A percentile compares a stretch with the other conserved stretches of the same genome.
Conservation (phyloP, 30 jellyfish, hydroid and myxozoan genomes). For the Hydra vulgaris region DNA sequence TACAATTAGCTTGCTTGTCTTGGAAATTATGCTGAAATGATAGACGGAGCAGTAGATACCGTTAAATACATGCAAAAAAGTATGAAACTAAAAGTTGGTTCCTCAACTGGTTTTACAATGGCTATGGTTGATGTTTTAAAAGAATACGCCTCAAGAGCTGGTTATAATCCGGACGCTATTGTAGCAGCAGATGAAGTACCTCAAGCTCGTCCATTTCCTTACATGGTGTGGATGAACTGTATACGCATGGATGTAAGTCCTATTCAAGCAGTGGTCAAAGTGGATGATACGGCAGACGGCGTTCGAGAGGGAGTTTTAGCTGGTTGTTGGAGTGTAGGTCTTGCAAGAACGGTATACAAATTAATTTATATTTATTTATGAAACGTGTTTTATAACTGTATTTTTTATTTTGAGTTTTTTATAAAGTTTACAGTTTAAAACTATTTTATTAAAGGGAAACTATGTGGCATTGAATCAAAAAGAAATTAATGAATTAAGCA, state of each 20-base stretch:
- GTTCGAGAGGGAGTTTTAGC: slow-evolving; percentile 87
- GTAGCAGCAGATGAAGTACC: slow-evolving; percentile 97
- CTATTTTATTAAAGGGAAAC: slow-evolving; percentile 57
- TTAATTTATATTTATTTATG: no score
- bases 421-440: no score
- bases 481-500: slow-evolving; percentile 52
- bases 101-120: slow-evolving; percentile 88
- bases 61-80: slow-evolving; percentile 48
- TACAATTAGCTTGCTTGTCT: slow-evolving; percentile 63
- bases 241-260: slow-evolving; percentile 78
- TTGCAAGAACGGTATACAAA: slow-evolving; percentile 67
- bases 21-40: slow-evolving; percentile 61
- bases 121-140: slow-evolving; percentile 65
- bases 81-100: slow-evolving; percentile 67
- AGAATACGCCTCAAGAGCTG: slow-evolving; percentile 53
- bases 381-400: no score
- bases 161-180: slow-evolving; percentile 77
- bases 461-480: slow-evolving; percentile 86
- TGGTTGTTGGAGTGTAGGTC: slow-evolving; percentile 96
- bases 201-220: slow-evolving; percentile 90
- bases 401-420: no score
- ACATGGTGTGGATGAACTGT: slow-evolving; percentile 87
- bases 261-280: slow-evolving; percentile 87
- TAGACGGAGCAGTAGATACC: slow-evolving; percentile 94
- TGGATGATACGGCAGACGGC: slow-evolving; percentile 95